Evolutionary conservation across 2,113 vertebrate species (phyloP), one percentile per base, ranked within the genome.

Genomic region (Tetrax tetrax): DNA sequence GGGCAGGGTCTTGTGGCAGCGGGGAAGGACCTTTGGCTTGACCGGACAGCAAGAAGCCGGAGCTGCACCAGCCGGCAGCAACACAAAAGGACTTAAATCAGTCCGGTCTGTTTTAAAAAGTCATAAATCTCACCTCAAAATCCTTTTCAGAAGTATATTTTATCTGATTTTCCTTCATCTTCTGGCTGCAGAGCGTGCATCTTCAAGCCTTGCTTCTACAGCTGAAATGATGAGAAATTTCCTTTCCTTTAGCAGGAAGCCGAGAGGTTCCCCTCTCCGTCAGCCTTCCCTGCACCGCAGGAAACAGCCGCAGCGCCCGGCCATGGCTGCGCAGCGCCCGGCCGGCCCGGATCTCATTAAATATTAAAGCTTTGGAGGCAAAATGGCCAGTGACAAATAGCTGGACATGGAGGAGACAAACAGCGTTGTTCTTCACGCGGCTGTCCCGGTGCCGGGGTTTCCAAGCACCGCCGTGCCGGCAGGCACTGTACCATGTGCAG

Each of bases 341-440:
- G 63, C 87, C 57, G 38, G 95, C 90, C 92, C 53, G 43, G 54
- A 66, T 63, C 95, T 97, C 96, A 66, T 85, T 63, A 87, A 95
- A 90, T 50, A 64, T 87, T 80, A 77, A 93, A 96, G 93, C 82
- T 96, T 85, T 74, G 84, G 94, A 97, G 92, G 94, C 92, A 91
- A 95, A 96, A 86, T 31, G 78, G 87, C 83, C 85, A 86, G 96
- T 45, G 96, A 69, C 82, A 96, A 90, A 93, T 63, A 70, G 92
- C 91, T 93, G 92, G 79, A 79, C 63, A 18, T 28, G 45, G 76
- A 96, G 93, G 31, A 82, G 76, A n/a, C n/a, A 60, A 83, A 53
- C 76, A n/a, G 83, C 5, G 5, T 14, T 13, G 14, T 38, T 57
- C 60, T 83, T 96, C 89, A 47, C 57, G 7, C 56, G 63, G 91